Conservation (phyloP, 1,140 invertebrate species). For the Venturia canescens region DNA sequence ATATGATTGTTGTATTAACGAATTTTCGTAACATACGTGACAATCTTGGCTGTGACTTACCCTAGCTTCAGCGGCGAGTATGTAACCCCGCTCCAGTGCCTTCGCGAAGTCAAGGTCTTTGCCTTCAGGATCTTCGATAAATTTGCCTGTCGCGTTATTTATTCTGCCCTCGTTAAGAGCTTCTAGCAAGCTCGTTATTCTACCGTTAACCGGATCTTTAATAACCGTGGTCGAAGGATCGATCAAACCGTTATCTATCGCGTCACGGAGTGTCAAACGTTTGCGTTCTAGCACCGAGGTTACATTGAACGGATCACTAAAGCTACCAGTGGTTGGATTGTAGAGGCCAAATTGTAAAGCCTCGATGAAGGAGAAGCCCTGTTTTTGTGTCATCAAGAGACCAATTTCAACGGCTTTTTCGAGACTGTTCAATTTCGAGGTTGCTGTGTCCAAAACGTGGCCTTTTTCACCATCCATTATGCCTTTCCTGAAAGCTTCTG, state of each 20-base stretch:
- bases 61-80: slow-evolving; percentile 93
- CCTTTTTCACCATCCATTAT: slow-evolving; percentile 92
- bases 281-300: slow-evolving; percentile 82
- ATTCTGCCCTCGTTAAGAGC: slow-evolving; percentile 87
- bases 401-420: slow-evolving; percentile 86
- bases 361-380: slow-evolving; percentile 88
- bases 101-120: slow-evolving; percentile 89
- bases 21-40: slow-evolving; percentile 34
- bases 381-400: slow-evolving; percentile 85
- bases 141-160: slow-evolving; percentile 85
- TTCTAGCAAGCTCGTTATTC: slow-evolving; percentile 86
- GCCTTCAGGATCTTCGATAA: slow-evolving; percentile 81
- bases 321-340: slow-evolving; percentile 85
- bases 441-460: slow-evolving; percentile 88
- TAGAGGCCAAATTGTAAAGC: slow-evolving; percentile 90
- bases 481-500: slow-evolving; percentile 90
- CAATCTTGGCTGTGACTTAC: slow-evolving; percentile 81
- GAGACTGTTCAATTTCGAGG: slow-evolving; percentile 87
- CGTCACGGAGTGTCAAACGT: slow-evolving; percentile 85
- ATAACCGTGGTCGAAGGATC: slow-evolving; percentile 91
- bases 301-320: slow-evolving; percentile 87
- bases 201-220: slow-evolving; percentile 86
- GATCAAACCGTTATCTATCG: slow-evolving; percentile 86
- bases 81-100: slow-evolving; percentile 90
- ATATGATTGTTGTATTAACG: too few species aligned